phyloP scores from a whole-genome alignment of 2,113 vertebrate genomes.

The Chunga burmeisteri region DNA sequence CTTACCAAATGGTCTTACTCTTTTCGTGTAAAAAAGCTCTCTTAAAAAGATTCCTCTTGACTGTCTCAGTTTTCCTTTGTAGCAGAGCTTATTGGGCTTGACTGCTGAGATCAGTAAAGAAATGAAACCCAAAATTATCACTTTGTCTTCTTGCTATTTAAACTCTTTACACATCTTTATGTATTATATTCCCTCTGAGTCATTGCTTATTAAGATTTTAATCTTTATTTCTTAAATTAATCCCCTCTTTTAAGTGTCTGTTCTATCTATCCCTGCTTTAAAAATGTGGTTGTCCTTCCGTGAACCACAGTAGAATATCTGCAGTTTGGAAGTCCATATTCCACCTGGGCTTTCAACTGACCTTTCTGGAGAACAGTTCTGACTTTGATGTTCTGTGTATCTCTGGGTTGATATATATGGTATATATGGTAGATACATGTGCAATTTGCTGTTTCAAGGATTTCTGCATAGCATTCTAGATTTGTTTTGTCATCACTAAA shows the following conservation, averaged over 20 bases:
- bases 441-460: background rate
- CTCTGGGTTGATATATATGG: background rate
- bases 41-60: background rate
- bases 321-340: fast-evolving
- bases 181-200: background rate
- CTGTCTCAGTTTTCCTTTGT: background rate
- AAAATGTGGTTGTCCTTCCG: background rate
- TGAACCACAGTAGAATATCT: background rate
- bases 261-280: background rate
- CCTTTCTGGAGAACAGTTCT: background rate
- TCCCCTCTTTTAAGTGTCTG: background rate
- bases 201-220: background rate
- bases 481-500: background rate
- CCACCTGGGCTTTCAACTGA: background rate
- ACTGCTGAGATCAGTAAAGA: background rate
- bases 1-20: background rate
- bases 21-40: background rate
- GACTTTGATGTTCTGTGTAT: background rate
- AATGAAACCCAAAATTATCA: background rate
- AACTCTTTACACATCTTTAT: background rate
- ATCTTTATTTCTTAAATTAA: background rate
- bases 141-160: background rate
- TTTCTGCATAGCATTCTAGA: background rate
- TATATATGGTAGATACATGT: background rate
- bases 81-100: background rate